Base-by-base conservation (phyloP, 2,113 vertebrate genomes). In the Numida meleagris region DNA sequence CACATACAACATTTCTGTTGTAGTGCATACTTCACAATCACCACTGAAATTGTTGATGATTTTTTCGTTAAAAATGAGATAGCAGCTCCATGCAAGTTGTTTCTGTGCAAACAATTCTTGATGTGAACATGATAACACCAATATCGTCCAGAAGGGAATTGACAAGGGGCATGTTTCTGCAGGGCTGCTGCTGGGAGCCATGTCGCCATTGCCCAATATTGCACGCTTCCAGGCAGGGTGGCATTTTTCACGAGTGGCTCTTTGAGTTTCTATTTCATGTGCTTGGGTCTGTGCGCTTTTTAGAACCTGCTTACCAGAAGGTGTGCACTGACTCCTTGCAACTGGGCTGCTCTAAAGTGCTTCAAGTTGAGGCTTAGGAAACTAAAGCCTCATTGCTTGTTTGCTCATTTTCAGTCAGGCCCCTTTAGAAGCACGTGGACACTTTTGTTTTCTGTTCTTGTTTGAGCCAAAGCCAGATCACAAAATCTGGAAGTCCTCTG, bases 401-500 rank as follows among this genome's bases (percentile, higher is more conserved):
- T 78, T n/a, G 24, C 31, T 75, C 75, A 12, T 25, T 92, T 88
- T 72, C 33, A 77, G 81, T 71, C 13, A 38, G n/a, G 25, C 8
- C n/a, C n/a, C 43, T 40, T 88, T 78, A 78, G 80, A 71, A 88
- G 33, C n/a, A 81, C 34, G 38, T 67, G 77, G 68, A 72, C 6
- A 1, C 25, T 83, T 94, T 90, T 65, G 20, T 24, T 86, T 88
- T 65, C 33, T 24, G 5, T 79, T 86, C 16, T 20, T 70, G 21
- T 83, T 66, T 65, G 48, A 90, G 95, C 86, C 36, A 9, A 84
- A 78, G 65, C 53, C 82, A 90, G 48, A 75, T 84, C 67, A 16
- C 46, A 62, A 86, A 93, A 86, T 95, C 65, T 93, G 72, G 38
- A 91, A 95, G 57, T 53, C 40, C 36, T 88, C 90, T 91, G 61